A percentile compares a stretch with the other conserved stretches of the same genome.
phyloP scores from a whole-genome alignment of 2,888 invertebrate genomes.

The Pogonocherus hispidulus region DNA sequence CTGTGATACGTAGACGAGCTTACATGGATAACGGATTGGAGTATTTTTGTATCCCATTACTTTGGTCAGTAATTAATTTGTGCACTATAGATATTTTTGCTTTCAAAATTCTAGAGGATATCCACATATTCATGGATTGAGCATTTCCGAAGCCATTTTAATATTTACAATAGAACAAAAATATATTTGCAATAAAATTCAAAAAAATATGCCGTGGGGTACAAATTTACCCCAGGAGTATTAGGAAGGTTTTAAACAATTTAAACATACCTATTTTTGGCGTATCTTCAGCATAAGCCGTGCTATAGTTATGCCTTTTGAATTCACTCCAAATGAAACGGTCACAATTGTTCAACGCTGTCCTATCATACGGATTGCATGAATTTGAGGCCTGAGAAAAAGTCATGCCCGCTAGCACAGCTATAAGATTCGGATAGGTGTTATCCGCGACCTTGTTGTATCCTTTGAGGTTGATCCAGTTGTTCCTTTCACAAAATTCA shows the following conservation, averaged over 20 bases:
- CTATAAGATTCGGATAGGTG: conserved; percentile 91
- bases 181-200: no score
- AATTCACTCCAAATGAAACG: conserved; percentile 85
- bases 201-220: no score
- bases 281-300: conserved; percentile 83
- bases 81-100: no score
- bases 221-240: no score
- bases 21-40: no score
- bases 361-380: conserved; percentile 69
- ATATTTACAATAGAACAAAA: no score
- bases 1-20: no score
- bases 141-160: no score
- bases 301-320: conserved; percentile 78
- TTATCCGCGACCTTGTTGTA: conserved; percentile 85
- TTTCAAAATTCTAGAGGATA: no score
- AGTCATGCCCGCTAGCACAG: conserved; percentile 79
- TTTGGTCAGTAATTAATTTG: no score
- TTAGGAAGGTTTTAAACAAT: background rate
- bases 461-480: conserved; percentile 61
- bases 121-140: no score
- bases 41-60: no score
- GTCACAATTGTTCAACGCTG: conserved; percentile 75
- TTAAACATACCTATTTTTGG: conserved; percentile 32
- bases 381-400: conserved; percentile 59
- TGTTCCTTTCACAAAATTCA: conserved; percentile 74